Conservation (phyloP, 2,113 vertebrate genomes). For the Oenanthe melanoleuca region DNA sequence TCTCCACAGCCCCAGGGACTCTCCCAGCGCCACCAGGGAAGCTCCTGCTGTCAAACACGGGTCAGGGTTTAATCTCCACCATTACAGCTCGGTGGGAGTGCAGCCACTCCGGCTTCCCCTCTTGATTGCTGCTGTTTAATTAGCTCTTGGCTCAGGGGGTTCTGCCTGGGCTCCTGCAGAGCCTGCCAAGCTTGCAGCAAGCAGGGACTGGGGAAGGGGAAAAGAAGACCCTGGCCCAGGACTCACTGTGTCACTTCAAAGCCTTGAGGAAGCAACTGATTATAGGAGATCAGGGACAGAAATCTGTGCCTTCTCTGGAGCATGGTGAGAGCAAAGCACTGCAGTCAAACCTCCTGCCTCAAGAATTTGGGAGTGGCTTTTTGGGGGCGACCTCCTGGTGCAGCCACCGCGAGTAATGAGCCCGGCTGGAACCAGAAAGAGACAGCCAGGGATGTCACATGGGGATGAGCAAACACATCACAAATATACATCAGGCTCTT, state of each 20-base stretch:
- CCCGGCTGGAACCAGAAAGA: neutral
- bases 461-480: constrained; percentile 16
- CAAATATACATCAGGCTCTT: constrained; percentile 5
- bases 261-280: neutral
- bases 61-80: constrained; percentile 58
- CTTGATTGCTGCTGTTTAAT: constrained; percentile 60
- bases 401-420: constrained; percentile 26
- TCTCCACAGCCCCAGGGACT: accelerated
- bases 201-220: neutral
- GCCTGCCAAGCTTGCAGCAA: neutral
- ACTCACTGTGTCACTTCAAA: neutral
- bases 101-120: neutral
- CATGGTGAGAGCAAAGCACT: accelerated
- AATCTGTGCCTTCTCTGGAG: neutral
- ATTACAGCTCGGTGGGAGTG: neutral
- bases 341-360: neutral
- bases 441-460: neutral
- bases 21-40: neutral
- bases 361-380: neutral
- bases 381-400: neutral
- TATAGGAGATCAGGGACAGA: neutral
- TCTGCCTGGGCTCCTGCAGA: neutral
- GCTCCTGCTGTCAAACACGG: constrained; percentile 25
- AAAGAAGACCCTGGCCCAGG: neutral
- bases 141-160: constrained; percentile 3